A percentile compares a stretch with the other conserved stretches of the same genome.
phyloP scores from a whole-genome alignment of 2,797 vertebrate species.

The Peromyscus melanophrys region DNA sequence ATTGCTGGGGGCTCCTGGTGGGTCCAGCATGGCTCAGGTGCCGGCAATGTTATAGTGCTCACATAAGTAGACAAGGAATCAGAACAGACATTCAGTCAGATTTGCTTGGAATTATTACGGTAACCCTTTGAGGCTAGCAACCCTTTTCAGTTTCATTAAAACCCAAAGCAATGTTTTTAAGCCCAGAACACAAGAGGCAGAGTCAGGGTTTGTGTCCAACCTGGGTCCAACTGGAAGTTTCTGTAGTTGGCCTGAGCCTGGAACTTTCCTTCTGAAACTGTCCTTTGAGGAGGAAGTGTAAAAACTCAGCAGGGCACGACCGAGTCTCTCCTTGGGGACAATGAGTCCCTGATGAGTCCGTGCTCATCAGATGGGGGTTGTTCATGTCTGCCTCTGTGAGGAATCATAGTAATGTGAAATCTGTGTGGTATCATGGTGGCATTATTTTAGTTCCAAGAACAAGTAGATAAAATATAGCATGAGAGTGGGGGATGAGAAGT shows the following conservation, averaged over 20 bases:
- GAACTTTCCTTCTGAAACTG: no score
- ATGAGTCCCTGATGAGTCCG: no score
- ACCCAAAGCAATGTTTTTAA: neutral
- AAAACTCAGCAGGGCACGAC: rapidly evolving
- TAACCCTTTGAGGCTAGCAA: neutral
- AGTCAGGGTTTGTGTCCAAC: rapidly evolving
- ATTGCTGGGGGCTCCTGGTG: no score
- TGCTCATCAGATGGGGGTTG: no score
- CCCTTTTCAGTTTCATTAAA: neutral
- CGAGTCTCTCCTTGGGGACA: neutral
- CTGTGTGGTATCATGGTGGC: neutral
- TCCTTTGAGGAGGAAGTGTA: neutral
- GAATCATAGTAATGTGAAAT: neutral
- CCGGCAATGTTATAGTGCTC: no score
- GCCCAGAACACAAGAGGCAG: neutral
- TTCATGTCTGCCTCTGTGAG: neutral
- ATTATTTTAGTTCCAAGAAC: neutral
- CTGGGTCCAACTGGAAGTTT: neutral
- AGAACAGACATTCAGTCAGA: neutral
- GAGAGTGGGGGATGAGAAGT: neutral
- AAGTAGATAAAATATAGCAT: neutral
- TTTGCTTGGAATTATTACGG: neutral
- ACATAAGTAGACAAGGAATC: neutral
- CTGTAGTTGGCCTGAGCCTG: neutral
- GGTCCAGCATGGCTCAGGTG: neutral